Conservation (phyloP, 2,113 vertebrate species). For the Eupsittula cactorum region DNA sequence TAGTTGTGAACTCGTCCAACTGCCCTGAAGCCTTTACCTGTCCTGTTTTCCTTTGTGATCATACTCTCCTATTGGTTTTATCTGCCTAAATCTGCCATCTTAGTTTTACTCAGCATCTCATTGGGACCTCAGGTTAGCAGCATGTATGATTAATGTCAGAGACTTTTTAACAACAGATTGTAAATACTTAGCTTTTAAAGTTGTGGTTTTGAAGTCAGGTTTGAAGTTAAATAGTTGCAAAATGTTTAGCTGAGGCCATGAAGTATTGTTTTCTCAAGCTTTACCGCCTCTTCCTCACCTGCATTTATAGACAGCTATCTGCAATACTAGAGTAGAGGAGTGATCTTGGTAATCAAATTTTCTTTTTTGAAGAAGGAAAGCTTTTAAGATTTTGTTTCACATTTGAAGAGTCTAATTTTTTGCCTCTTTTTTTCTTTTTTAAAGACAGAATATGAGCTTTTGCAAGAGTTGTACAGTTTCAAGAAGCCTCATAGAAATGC, state of each 20-base stretch:
- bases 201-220: neutral
- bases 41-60: neutral
- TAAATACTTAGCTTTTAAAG: neutral
- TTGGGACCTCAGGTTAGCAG: neutral
- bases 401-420: neutral
- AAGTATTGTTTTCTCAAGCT: neutral
- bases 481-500: conserved; percentile 78
- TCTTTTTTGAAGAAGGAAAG: neutral
- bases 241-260: neutral
- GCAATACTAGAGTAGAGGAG: neutral
- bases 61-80: neutral
- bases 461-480: conserved; percentile 91
- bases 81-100: neutral
- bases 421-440: neutral
- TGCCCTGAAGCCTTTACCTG: neutral
- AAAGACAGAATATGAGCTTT: conserved; percentile 89
- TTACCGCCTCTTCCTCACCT: neutral
- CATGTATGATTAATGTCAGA: neutral
- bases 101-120: neutral
- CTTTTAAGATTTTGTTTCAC: neutral
- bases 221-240: neutral
- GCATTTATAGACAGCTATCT: neutral
- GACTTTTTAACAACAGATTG: neutral
- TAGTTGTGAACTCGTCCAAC: neutral
- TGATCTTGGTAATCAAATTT: neutral